These are phyloP conservation scores for Riptortus pedestris DNA, from an alignment of 1,140 invertebrate species.

Conservation along the genomic window DNA sequence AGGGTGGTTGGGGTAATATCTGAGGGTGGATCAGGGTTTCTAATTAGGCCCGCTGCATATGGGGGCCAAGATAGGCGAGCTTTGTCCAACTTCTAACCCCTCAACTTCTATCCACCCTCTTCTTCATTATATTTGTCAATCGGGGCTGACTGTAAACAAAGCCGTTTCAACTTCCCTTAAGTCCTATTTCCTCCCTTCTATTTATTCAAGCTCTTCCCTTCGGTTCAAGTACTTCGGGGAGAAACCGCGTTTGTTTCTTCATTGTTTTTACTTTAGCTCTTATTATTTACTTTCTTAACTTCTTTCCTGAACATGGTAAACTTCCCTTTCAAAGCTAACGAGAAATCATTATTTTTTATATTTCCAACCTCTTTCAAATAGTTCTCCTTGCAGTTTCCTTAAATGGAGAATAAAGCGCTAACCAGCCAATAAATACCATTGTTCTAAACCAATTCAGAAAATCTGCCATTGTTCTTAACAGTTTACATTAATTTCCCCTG, in stretches of 20 bases:
- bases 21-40: neutral
- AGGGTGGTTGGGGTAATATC: neutral
- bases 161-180: conserved; percentile 15
- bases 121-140: conserved; percentile 18
- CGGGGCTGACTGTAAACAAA: conserved; percentile 4
- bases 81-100: neutral
- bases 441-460: too few species aligned
- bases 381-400: too few species aligned
- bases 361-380: too few species aligned
- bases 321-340: too few species aligned
- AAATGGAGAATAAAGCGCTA: too few species aligned
- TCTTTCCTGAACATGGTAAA: too few species aligned
- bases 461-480: too few species aligned
- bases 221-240: neutral
- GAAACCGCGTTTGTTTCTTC: neutral
- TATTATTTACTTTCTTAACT: too few species aligned
- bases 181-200: conserved; percentile 14
- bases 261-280: neutral
- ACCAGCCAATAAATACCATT: too few species aligned
- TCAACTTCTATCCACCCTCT: neutral
- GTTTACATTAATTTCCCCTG: too few species aligned
- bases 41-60: conserved; percentile 3
- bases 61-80: neutral
- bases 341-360: too few species aligned
- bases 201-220: neutral